A percentile compares a stretch with the other conserved stretches of the same genome.
phyloP scores from a whole-genome alignment of 1,140 invertebrate genomes.

The Alviniconcha marisindica region DNA sequence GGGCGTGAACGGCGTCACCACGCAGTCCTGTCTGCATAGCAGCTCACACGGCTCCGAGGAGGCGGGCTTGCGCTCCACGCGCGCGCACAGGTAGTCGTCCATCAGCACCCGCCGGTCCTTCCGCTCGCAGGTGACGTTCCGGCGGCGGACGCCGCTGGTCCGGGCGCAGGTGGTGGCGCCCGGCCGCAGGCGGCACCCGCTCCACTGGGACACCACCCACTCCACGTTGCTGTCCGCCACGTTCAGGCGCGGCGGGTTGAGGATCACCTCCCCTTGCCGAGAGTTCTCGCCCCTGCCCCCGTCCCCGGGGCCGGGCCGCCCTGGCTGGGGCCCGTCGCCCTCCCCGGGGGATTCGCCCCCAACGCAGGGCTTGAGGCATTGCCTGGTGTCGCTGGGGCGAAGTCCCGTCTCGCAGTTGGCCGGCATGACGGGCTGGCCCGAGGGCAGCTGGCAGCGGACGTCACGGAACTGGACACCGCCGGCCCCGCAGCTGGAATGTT shows the following conservation, averaged over 20 bases:
- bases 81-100: constrained; percentile 51
- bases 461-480: constrained; percentile 51
- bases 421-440: constrained; percentile 46
- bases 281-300: not conserved
- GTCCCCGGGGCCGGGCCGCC: not conserved
- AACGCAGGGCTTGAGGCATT: constrained; percentile 56
- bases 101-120: constrained; percentile 40
- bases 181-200: constrained; percentile 42
- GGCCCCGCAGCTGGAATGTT: constrained; percentile 51
- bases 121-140: constrained; percentile 58
- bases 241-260: not conserved
- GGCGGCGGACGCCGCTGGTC: constrained; percentile 47
- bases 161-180: constrained; percentile 32
- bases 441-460: constrained; percentile 51
- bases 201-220: constrained; percentile 62
- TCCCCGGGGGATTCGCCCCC: constrained; percentile 37
- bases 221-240: constrained; percentile 37
- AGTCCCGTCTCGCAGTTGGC: constrained; percentile 12
- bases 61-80: constrained; percentile 55
- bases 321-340: not conserved
- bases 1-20: constrained; percentile 80
- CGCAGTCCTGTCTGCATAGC: constrained; percentile 75
- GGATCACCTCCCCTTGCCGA: constrained; percentile 29
- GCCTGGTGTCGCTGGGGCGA: constrained; percentile 30
- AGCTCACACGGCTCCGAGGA: constrained; percentile 56